phyloP scores from a whole-genome alignment of 2,113 vertebrate genomes.

The Gymnarchus niloticus region DNA sequence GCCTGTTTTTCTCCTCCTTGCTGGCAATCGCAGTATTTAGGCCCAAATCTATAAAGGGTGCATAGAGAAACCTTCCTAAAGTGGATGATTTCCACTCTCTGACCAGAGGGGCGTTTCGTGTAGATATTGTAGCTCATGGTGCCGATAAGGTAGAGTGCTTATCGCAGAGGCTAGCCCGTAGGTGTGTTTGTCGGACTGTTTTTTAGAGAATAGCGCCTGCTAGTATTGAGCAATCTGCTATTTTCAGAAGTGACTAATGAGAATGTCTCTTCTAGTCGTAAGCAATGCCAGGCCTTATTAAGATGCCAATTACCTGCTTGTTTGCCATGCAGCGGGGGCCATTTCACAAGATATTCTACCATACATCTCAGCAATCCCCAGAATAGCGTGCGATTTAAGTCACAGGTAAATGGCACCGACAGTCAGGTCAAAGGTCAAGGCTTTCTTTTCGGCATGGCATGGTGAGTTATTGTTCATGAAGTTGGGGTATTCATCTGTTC shows the following conservation, averaged over 20 bases:
- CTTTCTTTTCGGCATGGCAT: neutral
- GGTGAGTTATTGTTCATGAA: neutral
- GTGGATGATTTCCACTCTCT: neutral
- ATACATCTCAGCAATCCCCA: neutral
- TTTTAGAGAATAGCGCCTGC: neutral
- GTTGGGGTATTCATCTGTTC: no score
- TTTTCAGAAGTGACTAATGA: constrained; percentile 22
- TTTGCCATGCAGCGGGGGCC: neutral
- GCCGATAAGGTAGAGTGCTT: neutral
- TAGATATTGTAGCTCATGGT: neutral
- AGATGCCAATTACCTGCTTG: constrained; percentile 12
- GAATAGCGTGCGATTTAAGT: neutral
- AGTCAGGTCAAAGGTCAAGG: neutral
- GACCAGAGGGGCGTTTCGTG: neutral
- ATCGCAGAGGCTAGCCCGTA: neutral
- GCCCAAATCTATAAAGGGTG: neutral
- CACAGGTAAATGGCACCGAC: neutral
- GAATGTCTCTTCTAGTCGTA: neutral
- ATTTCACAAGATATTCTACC: neutral
- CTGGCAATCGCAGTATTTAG: neutral
- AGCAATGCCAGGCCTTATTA: neutral
- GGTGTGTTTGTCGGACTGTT: neutral
- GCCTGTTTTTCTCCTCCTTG: neutral
- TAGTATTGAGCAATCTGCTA: constrained; percentile 6
- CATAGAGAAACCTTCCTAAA: neutral